Evolutionary conservation across 2,888 invertebrate genomes (phyloP), one percentile per base, ranked within the genome.

Genomic region (Latheticus oryzae): DNA sequence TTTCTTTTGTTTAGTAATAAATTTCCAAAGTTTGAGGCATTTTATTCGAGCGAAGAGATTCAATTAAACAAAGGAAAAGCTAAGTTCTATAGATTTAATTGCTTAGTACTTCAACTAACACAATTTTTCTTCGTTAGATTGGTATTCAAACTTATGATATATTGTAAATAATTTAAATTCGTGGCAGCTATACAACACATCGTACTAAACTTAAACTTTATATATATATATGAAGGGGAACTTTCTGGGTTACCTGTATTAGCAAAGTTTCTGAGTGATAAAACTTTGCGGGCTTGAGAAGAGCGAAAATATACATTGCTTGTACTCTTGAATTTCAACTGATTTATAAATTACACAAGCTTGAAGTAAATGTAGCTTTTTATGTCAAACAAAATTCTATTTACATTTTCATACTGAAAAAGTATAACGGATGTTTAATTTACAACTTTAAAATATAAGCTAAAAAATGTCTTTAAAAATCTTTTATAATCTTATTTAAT

Each of bases 1-100:
- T 50, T 56, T 23, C 21, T 7, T 24, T n/a, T n/a, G n/a, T n/a
- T n/a, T 21, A 48, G 28, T 30, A 38, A 38, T 50, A 50, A 50
- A 50, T 50, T 50, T 38, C 23, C 37, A 50, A 50, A 32, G 32
- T 48, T 35, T 35, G 24, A 26, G 5, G 4, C 8, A 11, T n/a
- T n/a, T n/a, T n/a, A n/a, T n/a, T n/a, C n/a, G n/a, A n/a, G n/a
- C n/a, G n/a, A n/a, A n/a, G n/a, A n/a, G n/a, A n/a, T n/a, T n/a
- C n/a, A n/a, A n/a, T n/a, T n/a, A n/a, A n/a, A n/a, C n/a, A n/a
- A n/a, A n/a, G n/a, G n/a, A n/a, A n/a, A n/a, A n/a, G n/a, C n/a
- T n/a, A n/a, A n/a, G n/a, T 24, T 24, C 24, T 9, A n/a, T 24
- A 8, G 24, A 8, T 24, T 24, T 24, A 24, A 24, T 24, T 24